phyloP scores from a whole-genome alignment of 2,113 vertebrate species.

The Mobula hypostoma region DNA sequence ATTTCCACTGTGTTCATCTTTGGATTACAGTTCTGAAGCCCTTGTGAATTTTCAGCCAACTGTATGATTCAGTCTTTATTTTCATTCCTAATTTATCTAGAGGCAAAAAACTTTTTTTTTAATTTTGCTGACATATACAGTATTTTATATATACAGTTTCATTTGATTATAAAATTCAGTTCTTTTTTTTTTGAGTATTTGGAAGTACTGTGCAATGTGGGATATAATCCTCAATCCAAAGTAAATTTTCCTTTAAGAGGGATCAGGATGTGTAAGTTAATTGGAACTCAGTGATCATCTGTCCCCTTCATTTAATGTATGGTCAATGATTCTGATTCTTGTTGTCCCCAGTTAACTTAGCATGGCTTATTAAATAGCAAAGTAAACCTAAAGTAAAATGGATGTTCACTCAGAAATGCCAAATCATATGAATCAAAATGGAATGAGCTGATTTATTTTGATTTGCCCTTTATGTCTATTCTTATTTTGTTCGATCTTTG shows the following conservation, averaged over 20 bases:
- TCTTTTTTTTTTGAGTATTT: not conserved
- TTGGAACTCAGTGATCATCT: not conserved
- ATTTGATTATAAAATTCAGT: not conserved
- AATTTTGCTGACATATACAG: not conserved
- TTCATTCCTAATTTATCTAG: not conserved
- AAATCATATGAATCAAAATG: not conserved
- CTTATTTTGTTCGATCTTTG: not conserved
- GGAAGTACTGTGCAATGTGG: not conserved
- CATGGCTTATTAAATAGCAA: conserved; percentile 16
- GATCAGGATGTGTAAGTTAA: not conserved
- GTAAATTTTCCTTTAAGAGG: not conserved
- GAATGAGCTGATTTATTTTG: conserved; percentile 9
- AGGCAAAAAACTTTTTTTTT: not conserved
- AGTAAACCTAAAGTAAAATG: not conserved
- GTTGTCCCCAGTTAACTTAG: not conserved
- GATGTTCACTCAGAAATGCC: not conserved
- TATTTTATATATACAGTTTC: not conserved
- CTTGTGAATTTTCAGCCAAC: not conserved
- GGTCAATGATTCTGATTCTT: conserved; percentile 18
- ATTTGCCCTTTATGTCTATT: not conserved
- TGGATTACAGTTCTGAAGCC: not conserved
- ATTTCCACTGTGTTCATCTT: not conserved
- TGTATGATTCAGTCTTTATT: not conserved
- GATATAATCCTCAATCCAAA: not conserved
- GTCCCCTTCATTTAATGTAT: not conserved